A percentile compares a stretch with the other conserved stretches of the same genome.
phyloP scores from a whole-genome alignment of 2,113 vertebrate species.

The Elachura formosa region DNA sequence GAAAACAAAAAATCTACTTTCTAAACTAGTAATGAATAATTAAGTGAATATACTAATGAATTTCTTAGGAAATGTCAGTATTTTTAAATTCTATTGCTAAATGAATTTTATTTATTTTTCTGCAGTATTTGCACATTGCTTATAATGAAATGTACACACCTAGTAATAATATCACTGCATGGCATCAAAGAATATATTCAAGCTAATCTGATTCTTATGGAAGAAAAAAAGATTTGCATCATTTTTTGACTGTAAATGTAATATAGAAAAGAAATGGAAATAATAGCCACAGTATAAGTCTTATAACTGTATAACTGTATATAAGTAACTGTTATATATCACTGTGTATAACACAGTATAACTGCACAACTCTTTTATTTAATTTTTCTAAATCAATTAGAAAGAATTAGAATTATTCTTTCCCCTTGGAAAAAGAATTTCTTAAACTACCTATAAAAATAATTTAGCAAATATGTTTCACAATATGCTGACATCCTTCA shows the following conservation, averaged over 20 bases:
- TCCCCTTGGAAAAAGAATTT: constrained; percentile 62
- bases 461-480: constrained; percentile 60
- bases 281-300: background rate
- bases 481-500: background rate
- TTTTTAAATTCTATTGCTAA: background rate
- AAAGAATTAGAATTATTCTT: no score
- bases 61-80: background rate
- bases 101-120: background rate
- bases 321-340: background rate
- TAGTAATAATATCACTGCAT: background rate
- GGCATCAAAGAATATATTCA: background rate
- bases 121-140: background rate
- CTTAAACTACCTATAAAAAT: constrained; percentile 62
- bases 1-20: background rate
- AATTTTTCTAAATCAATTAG: constrained; percentile 60
- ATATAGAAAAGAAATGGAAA: constrained; percentile 42
- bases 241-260: background rate
- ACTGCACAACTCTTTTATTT: constrained; percentile 24
- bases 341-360: background rate
- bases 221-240: constrained; percentile 22
- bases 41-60: background rate
- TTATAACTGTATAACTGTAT: background rate
- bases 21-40: background rate
- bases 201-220: background rate
- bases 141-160: constrained; percentile 2